Evolutionary conservation across 2,113 vertebrate species (phyloP), one percentile per base, ranked within the genome.

Genomic region (Odontesthes bonariensis): DNA sequence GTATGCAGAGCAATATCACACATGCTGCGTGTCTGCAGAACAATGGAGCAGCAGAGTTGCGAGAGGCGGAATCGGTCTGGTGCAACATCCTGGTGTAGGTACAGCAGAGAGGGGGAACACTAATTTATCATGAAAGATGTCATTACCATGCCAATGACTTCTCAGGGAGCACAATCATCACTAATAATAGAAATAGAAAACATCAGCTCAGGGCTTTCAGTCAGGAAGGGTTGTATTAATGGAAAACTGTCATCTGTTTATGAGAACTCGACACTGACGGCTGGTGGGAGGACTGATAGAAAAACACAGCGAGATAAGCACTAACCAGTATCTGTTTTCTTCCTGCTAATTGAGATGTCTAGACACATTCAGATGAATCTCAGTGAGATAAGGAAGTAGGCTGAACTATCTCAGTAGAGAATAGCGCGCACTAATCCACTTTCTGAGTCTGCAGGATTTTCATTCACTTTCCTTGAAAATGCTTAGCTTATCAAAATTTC

Each of bases 361-460:
- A 94, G 94, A 95, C 93, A 86, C 80, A 89, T 92, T 87, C 84
- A 86, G 83, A 87, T 90, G 87, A 92, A 89, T 91, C 84, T 73
- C 69, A 60, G 69, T 12, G 38, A 92, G 93, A 94, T 94, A 94
- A 93, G 85, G 78, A 84, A 77, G 83, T 75, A 79, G 83, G 86
- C 82, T 63, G 86, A 90, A 86, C 87, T 61, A 83, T 90, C 88
- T 77, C 53, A 31, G 71, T 76, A 72, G 78, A 85, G 81, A 84
- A 87, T 69, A 73, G 83, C 68, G 33, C 82, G 64, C 68, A 52
- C 86, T 90, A 90, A 94, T 94, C 89, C 90, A 90, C 85, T 91
- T 83, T 90, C 66, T 54, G 79, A 85, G 79, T 82, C 70, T 88
- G 70, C 80, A 79, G 75, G 56, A 58, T 84, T 86, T 91, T 83